phyloP scores from a whole-genome alignment of 2,888 invertebrate genomes.

The Acrobasis consociella region DNA sequence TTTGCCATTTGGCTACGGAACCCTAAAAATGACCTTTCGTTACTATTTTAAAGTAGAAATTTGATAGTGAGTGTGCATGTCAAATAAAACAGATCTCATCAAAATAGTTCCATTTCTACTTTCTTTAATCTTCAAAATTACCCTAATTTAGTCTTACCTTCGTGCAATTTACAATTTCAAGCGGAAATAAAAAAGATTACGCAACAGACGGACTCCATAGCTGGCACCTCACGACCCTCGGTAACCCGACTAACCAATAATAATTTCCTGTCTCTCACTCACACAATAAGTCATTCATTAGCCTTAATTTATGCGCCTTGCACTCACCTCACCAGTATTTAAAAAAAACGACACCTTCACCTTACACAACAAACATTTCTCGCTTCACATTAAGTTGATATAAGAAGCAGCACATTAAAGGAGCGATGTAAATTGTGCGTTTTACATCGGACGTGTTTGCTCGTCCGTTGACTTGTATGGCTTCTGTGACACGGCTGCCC shows the following conservation, averaged over 20 bases:
- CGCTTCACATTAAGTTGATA: constrained; percentile 33
- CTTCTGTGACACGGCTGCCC: constrained; percentile 74
- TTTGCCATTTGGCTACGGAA: no score
- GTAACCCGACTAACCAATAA: constrained; percentile 70
- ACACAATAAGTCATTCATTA: constrained; percentile 80
- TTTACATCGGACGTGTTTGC: constrained; percentile 48
- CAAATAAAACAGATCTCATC: no score
- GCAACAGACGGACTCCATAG: background rate
- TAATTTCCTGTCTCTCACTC: constrained; percentile 72
- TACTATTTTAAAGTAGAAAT: no score
- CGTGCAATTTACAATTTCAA: constrained; percentile 11
- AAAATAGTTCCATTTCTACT: background rate
- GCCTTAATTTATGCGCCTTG: constrained; percentile 78
- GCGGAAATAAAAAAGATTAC: constrained; percentile 5
- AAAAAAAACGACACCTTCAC: constrained; percentile 38
- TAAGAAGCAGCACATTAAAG: constrained; percentile 46
- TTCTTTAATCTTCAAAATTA: constrained; percentile 4
- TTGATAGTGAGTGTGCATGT: no score
- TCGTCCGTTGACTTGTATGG: constrained; percentile 55
- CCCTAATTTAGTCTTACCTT: constrained; percentile 9
- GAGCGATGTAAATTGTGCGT: constrained; percentile 54
- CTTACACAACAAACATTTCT: constrained; percentile 45
- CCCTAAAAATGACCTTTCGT: no score
- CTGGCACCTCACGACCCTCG: constrained; percentile 43
- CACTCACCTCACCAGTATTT: constrained; percentile 63